Percentiles rank a stretch among this genome's conserved stretches.
Conservation (phyloP, 2,113 vertebrate species). For the Neolamprologus fasciatus region DNA sequence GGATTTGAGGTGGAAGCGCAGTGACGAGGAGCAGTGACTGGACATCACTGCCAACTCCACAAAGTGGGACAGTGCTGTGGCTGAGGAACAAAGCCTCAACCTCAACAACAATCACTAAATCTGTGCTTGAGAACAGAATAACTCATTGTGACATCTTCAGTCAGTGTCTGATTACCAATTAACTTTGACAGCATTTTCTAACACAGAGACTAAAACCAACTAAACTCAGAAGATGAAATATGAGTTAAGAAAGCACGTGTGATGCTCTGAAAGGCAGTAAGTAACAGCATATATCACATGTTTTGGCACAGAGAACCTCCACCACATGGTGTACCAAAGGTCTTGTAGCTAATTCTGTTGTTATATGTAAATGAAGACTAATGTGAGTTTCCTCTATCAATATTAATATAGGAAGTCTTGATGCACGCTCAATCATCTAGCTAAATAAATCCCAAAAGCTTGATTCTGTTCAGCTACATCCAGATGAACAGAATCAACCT, state of each 20-base stretch:
- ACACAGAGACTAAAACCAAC: not conserved
- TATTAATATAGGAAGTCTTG: not conserved
- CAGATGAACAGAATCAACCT: not conserved
- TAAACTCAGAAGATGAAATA: not conserved
- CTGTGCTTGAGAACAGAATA: not conserved
- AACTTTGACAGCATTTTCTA: not conserved
- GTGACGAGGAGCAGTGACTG: not conserved
- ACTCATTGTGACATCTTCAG: not conserved
- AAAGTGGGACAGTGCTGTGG: not conserved
- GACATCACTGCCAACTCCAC: not conserved
- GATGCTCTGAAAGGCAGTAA: not conserved
- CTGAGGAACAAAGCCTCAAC: not conserved
- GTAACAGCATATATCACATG: not conserved
- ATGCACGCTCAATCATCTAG: not conserved
- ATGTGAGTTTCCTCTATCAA: not conserved
- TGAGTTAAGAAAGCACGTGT: fast-evolving
- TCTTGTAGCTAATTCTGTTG: not conserved
- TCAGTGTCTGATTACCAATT: not conserved
- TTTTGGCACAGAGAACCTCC: not conserved
- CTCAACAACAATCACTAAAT: fast-evolving
- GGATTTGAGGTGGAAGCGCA: not conserved
- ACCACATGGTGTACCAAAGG: not conserved
- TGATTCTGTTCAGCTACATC: not conserved
- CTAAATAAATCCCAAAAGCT: not conserved
- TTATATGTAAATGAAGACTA: not conserved